phyloP scores from a whole-genome alignment of 2,113 vertebrate species.

The Cryptomyrus ogoouensis region DNA sequence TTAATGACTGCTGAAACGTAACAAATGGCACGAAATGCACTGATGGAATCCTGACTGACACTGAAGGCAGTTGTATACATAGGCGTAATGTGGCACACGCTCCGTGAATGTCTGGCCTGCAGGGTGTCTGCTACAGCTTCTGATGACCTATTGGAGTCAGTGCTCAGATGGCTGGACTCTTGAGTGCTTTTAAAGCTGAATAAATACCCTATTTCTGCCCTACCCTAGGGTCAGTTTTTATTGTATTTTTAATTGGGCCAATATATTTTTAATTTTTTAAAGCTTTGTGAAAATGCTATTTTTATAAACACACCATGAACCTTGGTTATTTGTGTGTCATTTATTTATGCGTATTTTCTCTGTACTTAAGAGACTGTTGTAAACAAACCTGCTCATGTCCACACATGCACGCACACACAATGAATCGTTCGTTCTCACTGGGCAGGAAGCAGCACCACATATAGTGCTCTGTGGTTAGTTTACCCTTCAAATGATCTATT shows the following conservation, averaged over 20 bases:
- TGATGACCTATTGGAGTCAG: background rate
- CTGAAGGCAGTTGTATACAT: slow-evolving; percentile 18
- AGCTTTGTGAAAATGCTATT: background rate
- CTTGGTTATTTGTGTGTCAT: background rate
- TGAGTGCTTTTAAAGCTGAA: background rate
- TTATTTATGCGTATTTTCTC: background rate
- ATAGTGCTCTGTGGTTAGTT: background rate
- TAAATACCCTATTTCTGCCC: background rate
- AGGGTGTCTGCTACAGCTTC: slow-evolving; percentile 7
- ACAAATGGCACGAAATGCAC: slow-evolving; percentile 21
- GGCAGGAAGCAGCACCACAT: background rate
- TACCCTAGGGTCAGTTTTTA: background rate
- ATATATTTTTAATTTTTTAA: background rate
- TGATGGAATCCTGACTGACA: slow-evolving; percentile 24
- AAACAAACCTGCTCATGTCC: background rate
- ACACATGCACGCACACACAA: background rate
- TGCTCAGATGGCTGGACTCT: background rate
- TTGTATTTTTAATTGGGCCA: background rate
- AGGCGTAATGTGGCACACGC: slow-evolving; percentile 10
- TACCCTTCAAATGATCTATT: background rate
- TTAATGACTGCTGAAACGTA: slow-evolving; percentile 12
- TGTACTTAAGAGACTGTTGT: background rate
- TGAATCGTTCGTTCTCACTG: too few relatives aligned
- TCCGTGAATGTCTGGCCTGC: background rate
- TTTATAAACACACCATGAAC: background rate